Evolutionary conservation across 2,888 invertebrate species (phyloP), one percentile per base, ranked within the genome.

Genomic region (Sphaerophoria taeniata): DNA sequence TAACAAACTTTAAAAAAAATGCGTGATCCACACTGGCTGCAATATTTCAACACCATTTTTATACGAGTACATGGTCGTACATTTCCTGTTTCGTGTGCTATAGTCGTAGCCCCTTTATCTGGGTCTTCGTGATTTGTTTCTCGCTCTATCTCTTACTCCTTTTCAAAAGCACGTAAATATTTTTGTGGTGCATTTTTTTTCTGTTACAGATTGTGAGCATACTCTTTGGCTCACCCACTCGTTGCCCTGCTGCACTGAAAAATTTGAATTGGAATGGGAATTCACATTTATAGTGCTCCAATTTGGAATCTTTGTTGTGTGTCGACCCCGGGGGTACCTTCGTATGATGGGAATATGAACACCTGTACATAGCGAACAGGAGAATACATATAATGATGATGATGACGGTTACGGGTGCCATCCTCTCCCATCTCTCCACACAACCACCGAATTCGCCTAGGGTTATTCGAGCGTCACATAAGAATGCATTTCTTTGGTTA

Each of bases 81-180:
- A 72, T 72, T 82, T 82, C 81, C 81, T 82, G 76, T 77, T 76
- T 69, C 55, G 43, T 77, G 60, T 77, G 60, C 39, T 65, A 16
- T 39, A 53, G 39, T 49, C 47, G 58, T 53, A 31, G 55, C 34
- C 47, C 65, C 67, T 51, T 33, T 67, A 53, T 53, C 67, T 75
- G 34, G 31, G 45, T 55, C 51, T 65, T 49, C 39, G 16, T 55
- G 34, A 24, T 60, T 7, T 12, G 6, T 55, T 14, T 36, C n/a
- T 31, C 24, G 31, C 36, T 39, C n/a, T 31, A 12, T 24, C 39
- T 39, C 9, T 31, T n/a, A n/a, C 39, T 39, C 4, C n/a, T 51
- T 1, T 77, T 47, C 53, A 31, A 16, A 39, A 63, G 9, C 9
- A 33, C 47, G 33, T 47, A 53, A n/a, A 34, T 60, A 60, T 67